These are phyloP conservation scores for Luffia ferchaultella DNA, from an alignment of 2,888 invertebrate genomes.

Conservation along the genomic window DNA sequence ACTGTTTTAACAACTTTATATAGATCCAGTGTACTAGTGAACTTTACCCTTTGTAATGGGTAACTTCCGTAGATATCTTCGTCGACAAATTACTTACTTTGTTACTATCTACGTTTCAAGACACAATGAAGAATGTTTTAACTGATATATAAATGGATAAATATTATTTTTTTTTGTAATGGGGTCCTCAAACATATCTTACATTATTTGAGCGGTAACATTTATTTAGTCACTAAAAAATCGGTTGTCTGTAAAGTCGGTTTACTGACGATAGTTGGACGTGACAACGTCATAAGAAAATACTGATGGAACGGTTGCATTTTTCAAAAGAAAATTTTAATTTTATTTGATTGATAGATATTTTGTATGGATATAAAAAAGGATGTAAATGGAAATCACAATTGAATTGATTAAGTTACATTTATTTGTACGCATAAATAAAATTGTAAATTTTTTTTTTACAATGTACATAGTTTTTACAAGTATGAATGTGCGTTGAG, in stretches of 20 bases:
- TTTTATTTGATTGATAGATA: background rate
- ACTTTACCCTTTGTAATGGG: conserved; percentile 27
- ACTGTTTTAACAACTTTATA: background rate
- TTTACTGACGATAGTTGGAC: too few species aligned
- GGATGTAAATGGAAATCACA: background rate
- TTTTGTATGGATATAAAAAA: background rate
- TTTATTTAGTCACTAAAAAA: background rate
- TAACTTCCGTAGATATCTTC: conserved; percentile 21
- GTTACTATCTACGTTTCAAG: background rate
- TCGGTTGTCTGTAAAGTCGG: too few species aligned
- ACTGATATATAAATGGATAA: background rate
- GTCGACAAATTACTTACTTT: background rate
- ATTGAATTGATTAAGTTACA: background rate
- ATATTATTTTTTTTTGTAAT: background rate
- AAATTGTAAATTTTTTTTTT: too few species aligned
- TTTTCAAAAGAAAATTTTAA: background rate
- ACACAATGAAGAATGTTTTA: background rate
- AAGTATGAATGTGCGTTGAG: too few species aligned
- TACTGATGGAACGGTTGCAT: background rate
- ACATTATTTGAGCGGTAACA: background rate
- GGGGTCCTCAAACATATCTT: background rate
- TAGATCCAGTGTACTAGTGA: conserved; percentile 19
- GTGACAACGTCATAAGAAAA: background rate
- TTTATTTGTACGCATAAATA: too few species aligned
- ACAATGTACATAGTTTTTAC: too few species aligned